phyloP scores from a whole-genome alignment of 2,888 invertebrate genomes.

The Drosophila maculinotata region DNA sequence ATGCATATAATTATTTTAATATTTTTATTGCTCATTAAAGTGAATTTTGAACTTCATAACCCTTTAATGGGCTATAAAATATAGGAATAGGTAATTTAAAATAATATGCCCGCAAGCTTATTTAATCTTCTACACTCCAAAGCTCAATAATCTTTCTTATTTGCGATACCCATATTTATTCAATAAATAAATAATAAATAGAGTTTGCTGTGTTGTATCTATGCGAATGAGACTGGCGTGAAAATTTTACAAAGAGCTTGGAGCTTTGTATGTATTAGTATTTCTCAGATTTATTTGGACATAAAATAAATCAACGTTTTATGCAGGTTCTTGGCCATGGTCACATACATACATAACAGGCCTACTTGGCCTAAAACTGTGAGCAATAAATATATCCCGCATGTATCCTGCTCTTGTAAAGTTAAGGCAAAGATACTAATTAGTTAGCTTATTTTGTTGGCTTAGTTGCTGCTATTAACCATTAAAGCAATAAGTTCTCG shows the following conservation, averaged over 20 bases:
- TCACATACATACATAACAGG: not conserved
- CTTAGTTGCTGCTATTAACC: not conserved
- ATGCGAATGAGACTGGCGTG: not conserved
- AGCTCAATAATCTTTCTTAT: not conserved
- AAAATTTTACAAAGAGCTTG: not conserved
- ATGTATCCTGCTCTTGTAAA: not conserved
- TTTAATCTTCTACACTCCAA: not conserved
- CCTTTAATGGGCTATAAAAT: constrained; percentile 10
- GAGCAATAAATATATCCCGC: not conserved
- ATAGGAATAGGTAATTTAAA: not conserved
- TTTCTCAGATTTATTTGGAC: not conserved
- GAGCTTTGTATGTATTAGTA: not conserved
- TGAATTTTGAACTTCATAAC: not conserved
- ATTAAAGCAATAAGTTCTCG: too few relatives aligned
- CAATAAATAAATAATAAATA: too few relatives aligned
- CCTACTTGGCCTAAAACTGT: not conserved
- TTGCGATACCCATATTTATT: not conserved
- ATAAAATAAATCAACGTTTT: not conserved
- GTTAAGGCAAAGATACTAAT: too few relatives aligned
- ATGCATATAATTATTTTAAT: constrained; percentile 1
- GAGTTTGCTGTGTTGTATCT: not conserved
- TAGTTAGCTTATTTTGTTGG: too few relatives aligned
- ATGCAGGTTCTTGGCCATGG: not conserved
- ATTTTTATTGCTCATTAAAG: constrained; percentile 28
- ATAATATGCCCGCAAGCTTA: too few relatives aligned